Evolutionary conservation across 2,888 invertebrate genomes (phyloP), one percentile per base, ranked within the genome.

Genomic region (Campoplex capitator): DNA sequence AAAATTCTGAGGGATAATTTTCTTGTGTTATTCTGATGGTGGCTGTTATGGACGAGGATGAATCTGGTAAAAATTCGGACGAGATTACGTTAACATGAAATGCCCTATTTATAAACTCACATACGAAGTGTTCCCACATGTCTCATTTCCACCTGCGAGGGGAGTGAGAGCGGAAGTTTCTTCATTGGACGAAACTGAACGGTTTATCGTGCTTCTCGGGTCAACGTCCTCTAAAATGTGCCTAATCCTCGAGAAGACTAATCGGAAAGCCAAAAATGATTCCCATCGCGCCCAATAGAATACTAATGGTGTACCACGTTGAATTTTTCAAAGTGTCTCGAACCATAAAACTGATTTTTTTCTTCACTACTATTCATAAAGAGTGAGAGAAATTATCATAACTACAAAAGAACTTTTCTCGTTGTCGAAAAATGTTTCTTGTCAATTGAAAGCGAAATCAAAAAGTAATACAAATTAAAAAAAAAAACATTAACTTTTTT

Each of bases 151-250:
- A 89, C 88, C 88, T 89, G 89, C 87, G 85, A 83, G 88, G 87
- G 67, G 65, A 84, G 84, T 23, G 71, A 70, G 56, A 75, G 48
- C 71, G 58, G 70, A 76, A 32, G 86, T 88, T 87, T 86, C 78
- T 84, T 75, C 78, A 77, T 81, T 81, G 67, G 56, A 83, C 78
- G 82, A 75, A 71, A 67, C 84, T 79, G 88, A 91, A 91, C 91
- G 90, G 91, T 91, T 91, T 77, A 70, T 83, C 83, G 70, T 38
- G 86, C 88, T 88, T 79, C 56, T 74, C 85, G 88, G 92, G 91
- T 92, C 92, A 90, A 90, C 87, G 91, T 83, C 91, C 92, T 90
- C 88, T 88, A 89, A 88, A 91, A 90, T 28, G 84, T 82, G 78
- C 85, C 86, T 86, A 88, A 86, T 86, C 71, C 83, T 70, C 71